These are phyloP conservation scores for Microtus montanus DNA, from an alignment of 2,113 vertebrate genomes.

Conservation along the genomic window DNA sequence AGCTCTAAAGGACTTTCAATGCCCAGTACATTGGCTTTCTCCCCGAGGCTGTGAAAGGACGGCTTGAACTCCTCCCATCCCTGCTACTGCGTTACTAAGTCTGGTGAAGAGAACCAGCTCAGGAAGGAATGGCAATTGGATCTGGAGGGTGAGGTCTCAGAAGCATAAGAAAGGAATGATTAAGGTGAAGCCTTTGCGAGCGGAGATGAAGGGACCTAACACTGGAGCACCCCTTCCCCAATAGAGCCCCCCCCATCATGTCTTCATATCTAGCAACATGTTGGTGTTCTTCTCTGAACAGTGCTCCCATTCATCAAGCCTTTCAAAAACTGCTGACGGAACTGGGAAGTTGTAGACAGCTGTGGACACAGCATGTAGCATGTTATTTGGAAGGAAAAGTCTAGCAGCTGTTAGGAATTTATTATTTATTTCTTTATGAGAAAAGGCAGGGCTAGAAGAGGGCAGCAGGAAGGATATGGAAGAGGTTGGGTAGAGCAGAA, in stretches of 20 bases:
- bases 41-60: background rate
- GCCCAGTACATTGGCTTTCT: background rate
- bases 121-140: background rate
- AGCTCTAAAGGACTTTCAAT: background rate
- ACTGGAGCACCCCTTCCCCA: fast-evolving
- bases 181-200: background rate
- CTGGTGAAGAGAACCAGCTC: background rate
- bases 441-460: background rate
- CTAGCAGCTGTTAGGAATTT: background rate
- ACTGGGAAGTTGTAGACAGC: background rate
- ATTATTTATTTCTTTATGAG: background rate
- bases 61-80: background rate
- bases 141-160: background rate
- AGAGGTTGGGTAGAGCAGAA: background rate
- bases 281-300: background rate
- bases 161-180: background rate
- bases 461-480: background rate
- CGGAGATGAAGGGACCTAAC: background rate
- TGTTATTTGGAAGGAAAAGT: background rate
- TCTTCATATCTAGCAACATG: background rate
- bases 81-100: background rate
- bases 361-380: background rate
- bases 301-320: background rate
- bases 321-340: conserved; percentile 9
- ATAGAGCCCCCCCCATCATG: fast-evolving